Evolutionary conservation across 2,888 invertebrate genomes (phyloP), one percentile per base, ranked within the genome.

Genomic region (Lampropteryx suffumata): DNA sequence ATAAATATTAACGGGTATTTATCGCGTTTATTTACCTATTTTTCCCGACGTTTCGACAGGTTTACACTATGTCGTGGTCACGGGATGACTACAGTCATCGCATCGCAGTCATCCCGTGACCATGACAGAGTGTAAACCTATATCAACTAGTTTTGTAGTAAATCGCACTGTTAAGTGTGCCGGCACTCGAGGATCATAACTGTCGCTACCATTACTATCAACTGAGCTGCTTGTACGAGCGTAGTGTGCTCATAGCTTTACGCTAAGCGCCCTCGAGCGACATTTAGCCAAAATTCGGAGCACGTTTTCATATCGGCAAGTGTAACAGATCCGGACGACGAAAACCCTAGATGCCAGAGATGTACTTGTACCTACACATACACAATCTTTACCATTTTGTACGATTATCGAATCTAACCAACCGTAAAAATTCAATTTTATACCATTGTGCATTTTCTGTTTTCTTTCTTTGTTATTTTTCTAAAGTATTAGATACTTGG

Each of bases 291-390:
- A 63, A 62, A 73, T 73, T 69, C 69, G 29, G 57, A 49, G 47
- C 71, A 73, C 71, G 71, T 71, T 49, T 48, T 61, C 52, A 59
- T 64, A 66, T 57, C 59, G 57, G 56, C 66, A 66, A 69, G 57
- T 62, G 59, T 50, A 64, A 65, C 63, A 45, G 59, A 61, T 56
- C 56, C 29, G 56, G 50, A 56, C 61, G 27, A 57, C 61, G 24
- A 55, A 59, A 57, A 54, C 43, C 56, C 40, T 46, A 37, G 45
- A 58, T 55, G 51, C 57, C 63, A 58, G 57, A 50, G 53, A 59
- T 57, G n/a, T n/a, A n/a, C n/a, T n/a, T n/a, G n/a, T 55, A 43
- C 54, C 45, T 33, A 40, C 45, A 50, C 47, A 41, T 50, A 33
- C 43, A 46, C 47, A 59, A 60, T 55, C 53, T 53, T 56, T 56